A percentile compares a stretch with the other conserved stretches of the same genome.
These are phyloP conservation scores for Hippoglossus stenolepis DNA, from an alignment of 2,113 vertebrate species.

Conservation along the genomic window DNA sequence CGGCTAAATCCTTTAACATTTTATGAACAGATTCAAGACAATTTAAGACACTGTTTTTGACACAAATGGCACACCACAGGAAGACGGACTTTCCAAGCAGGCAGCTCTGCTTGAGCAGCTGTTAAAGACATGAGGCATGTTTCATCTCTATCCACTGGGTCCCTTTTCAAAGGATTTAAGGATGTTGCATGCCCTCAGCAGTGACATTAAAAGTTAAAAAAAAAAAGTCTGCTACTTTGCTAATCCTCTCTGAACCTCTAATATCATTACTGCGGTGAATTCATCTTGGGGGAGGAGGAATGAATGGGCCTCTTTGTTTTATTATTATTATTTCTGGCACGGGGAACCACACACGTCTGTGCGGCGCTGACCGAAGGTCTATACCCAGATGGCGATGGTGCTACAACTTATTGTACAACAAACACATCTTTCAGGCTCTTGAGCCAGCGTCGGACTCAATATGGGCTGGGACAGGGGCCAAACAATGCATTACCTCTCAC, in stretches of 20 bases:
- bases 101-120: slow-evolving; percentile 27
- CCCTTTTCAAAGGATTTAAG: slow-evolving; percentile 64
- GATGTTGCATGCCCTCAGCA: slow-evolving; percentile 64
- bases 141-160: slow-evolving; percentile 49
- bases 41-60: slow-evolving; percentile 28
- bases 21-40: neutral
- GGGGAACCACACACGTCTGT: slow-evolving; percentile 68
- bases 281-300: slow-evolving; percentile 76
- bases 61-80: slow-evolving; percentile 47
- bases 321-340: slow-evolving; percentile 87
- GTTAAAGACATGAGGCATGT: slow-evolving; percentile 43
- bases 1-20: neutral
- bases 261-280: slow-evolving; percentile 80
- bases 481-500: slow-evolving; percentile 74
- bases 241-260: slow-evolving; percentile 77
- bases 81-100: slow-evolving; percentile 23
- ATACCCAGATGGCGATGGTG: slow-evolving; percentile 81
- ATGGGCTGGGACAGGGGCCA: slow-evolving; percentile 70
- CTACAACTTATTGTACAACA: slow-evolving; percentile 82
- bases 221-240: slow-evolving; percentile 63
- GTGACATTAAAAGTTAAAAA: slow-evolving; percentile 58
- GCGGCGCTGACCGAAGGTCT: slow-evolving; percentile 79
- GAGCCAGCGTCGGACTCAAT: slow-evolving; percentile 60
- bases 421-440: slow-evolving; percentile 79
- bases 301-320: slow-evolving; percentile 83